Base-by-base conservation (phyloP, 92 coral and sea anemone genomes). In the Virgularia gustaviana region DNA sequence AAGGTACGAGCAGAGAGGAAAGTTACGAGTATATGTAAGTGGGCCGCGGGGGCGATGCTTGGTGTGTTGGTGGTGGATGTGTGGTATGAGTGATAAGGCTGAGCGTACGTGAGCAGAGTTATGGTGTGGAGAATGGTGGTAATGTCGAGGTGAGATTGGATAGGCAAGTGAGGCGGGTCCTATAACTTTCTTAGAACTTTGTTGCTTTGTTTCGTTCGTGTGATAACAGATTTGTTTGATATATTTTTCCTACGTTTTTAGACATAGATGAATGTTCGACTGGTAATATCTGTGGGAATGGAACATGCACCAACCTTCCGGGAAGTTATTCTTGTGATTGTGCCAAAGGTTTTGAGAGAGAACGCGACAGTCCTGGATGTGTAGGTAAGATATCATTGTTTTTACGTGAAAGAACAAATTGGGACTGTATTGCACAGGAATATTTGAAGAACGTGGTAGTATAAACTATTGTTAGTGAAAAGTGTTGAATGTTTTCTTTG, bases 261-360 rank as follows among this genome's bases (percentile, higher is more conserved):
- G 99, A 94, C 65, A 74, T 81, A 38, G 63, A 94, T 41, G 99
- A 94, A 76, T 94, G 99, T 45, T n/a, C 32, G 16, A 87, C 73
- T 22, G 41, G 64, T 3, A 88, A 85, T 11, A 83, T 84, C 0
- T 94, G 99, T 67, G 94, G 96, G 11, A 94, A 84, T 45, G 99
- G 99, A 10, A 85, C 81, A 64, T 94, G 99, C 49, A 83, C 88
- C 57, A 94, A 94, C 61, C 80, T 79, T 13, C 71, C 81, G 24
- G 99, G 99, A 7, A 90, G 96, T 52, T 94, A 82, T 63, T 52
- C 53, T 44, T 94, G 99, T 64, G 67, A 42, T 3, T 94, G 99
- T 53, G 88, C 88, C 5, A 47, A 32, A 12, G 99, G 99, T 36
- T 94, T 82, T 59, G 78, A 76, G 4, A 80, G 84, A 29, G 91